These are phyloP conservation scores for Malurus alboscapulatus DNA, from an alignment of 2,113 vertebrate species.

Conservation along the genomic window DNA sequence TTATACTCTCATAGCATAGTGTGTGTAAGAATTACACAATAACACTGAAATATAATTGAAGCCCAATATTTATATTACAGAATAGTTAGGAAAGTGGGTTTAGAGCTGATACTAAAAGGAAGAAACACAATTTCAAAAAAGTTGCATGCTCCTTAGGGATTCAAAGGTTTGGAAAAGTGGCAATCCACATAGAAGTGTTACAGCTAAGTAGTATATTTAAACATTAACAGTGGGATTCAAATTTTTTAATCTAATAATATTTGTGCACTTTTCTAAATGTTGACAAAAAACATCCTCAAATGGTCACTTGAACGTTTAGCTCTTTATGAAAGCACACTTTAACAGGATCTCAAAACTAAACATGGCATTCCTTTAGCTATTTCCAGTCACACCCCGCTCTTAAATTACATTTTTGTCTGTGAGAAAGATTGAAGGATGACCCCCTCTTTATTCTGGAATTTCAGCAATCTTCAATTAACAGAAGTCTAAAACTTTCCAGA, in stretches of 20 bases:
- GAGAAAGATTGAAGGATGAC: neutral
- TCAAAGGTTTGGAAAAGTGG: neutral
- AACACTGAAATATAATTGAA: neutral
- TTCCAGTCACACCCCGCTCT: neutral
- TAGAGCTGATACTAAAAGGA: neutral
- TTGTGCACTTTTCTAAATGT: neutral
- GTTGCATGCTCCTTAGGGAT: neutral
- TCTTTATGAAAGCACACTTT: neutral
- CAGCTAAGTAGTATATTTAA: neutral
- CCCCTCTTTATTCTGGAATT: slow-evolving; percentile 16
- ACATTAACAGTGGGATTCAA: neutral
- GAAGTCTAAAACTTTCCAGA: slow-evolving; percentile 16
- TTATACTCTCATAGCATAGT: neutral
- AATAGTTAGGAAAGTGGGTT: neutral
- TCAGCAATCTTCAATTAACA: neutral
- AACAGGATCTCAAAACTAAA: neutral
- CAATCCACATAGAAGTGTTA: neutral
- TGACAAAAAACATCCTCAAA: neutral
- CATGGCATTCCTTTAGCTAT: neutral
- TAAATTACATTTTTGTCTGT: neutral
- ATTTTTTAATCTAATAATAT: neutral
- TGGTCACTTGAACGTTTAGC: neutral
- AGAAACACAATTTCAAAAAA: neutral
- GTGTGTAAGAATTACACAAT: neutral
- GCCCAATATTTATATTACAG: neutral